These are phyloP conservation scores for Aporophyla nigra DNA, from an alignment of 2,888 invertebrate species.

Conservation along the genomic window DNA sequence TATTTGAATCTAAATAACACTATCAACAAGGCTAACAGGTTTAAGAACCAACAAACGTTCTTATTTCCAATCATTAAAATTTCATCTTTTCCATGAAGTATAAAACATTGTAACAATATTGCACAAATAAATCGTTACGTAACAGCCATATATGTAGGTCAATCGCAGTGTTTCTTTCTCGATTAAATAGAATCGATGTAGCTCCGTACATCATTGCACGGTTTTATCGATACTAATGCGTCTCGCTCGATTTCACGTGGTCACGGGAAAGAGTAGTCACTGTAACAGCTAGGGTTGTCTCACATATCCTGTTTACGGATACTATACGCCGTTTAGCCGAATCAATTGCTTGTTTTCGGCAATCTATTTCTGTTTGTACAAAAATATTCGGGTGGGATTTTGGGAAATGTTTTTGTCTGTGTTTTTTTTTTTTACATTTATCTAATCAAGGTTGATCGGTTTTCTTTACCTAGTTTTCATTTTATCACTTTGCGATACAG, in stretches of 20 bases:
- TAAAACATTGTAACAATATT: background rate
- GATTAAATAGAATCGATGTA: conserved; percentile 56
- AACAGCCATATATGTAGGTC: conserved; percentile 27
- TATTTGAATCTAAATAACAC: background rate
- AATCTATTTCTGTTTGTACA: conserved; percentile 35
- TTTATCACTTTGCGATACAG: background rate
- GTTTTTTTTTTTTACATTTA: conserved; percentile 9
- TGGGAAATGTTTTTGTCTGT: conserved; percentile 3
- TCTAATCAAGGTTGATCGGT: background rate
- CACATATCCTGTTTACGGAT: conserved; percentile 58
- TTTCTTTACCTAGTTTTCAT: background rate
- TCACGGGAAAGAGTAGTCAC: conserved; percentile 68
- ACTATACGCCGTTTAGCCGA: conserved; percentile 41
- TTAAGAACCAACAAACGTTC: too few relatives aligned
- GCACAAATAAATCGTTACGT: conserved; percentile 15
- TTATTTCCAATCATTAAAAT: background rate
- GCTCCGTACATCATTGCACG: conserved; percentile 56
- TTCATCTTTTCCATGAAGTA: background rate
- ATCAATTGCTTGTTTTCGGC: conserved; percentile 49
- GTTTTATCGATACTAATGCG: conserved; percentile 76
- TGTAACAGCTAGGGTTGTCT: conserved; percentile 61
- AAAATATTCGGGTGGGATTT: conserved; percentile 31
- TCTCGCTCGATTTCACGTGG: conserved; percentile 76
- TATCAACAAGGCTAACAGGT: background rate
- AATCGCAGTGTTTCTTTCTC: conserved; percentile 45